phyloP scores from a whole-genome alignment of 1,140 invertebrate genomes.

The Nasonia giraulti region DNA sequence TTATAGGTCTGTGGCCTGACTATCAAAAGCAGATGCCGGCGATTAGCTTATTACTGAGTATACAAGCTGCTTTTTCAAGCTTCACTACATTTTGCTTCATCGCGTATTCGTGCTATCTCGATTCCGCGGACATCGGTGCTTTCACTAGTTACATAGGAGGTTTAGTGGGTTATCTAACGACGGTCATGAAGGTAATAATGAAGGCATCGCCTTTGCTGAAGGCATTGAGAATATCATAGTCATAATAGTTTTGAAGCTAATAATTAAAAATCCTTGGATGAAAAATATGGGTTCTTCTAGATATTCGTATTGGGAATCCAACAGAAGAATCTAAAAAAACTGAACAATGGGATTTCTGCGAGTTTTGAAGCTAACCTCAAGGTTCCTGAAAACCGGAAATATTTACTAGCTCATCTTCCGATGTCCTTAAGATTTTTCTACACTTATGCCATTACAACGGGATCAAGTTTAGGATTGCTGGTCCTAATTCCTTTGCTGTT shows the following conservation, averaged over 20 bases:
- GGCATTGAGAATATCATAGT: too few species aligned
- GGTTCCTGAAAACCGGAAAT: not conserved
- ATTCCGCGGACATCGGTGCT: not conserved
- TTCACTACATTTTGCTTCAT: not conserved
- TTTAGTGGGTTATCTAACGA: not conserved
- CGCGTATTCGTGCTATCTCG: not conserved
- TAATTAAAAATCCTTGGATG: too few species aligned
- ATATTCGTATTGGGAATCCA: not conserved
- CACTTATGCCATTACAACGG: not conserved
- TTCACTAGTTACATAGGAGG: not conserved
- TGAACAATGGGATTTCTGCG: slow-evolving; percentile 25
- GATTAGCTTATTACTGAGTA: not conserved
- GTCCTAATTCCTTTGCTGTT: not conserved
- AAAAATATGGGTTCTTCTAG: not conserved
- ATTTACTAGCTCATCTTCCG: not conserved
- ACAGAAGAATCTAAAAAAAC: not conserved
- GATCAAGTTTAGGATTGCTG: not conserved
- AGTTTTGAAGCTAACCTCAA: slow-evolving; percentile 26
- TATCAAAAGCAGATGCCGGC: not conserved
- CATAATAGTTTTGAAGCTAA: too few species aligned
- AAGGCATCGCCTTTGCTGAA: too few species aligned
- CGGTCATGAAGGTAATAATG: not conserved
- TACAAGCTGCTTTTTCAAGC: not conserved
- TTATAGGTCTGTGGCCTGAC: slow-evolving; percentile 26
- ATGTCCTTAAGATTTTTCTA: slow-evolving; percentile 28